phyloP scores from a whole-genome alignment of 2,113 vertebrate genomes.

The Chaetura pelagica region DNA sequence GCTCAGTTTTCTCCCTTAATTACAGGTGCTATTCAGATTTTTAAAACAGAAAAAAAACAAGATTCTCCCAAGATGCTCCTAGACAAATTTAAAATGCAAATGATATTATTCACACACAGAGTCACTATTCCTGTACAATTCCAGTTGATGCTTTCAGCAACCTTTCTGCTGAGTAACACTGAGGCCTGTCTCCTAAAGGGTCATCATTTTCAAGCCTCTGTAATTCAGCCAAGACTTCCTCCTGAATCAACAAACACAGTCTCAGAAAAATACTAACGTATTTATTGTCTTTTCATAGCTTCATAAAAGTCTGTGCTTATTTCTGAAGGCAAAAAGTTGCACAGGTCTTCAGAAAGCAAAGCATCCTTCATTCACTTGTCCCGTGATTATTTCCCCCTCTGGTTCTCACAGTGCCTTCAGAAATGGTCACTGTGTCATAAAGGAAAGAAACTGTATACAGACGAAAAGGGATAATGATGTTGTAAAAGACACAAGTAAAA shows the following conservation, averaged over 20 bases:
- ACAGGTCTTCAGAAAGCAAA: background rate
- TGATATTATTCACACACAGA: background rate
- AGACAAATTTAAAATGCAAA: conserved; percentile 28
- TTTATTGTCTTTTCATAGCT: background rate
- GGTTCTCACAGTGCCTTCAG: background rate
- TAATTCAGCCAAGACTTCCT: background rate
- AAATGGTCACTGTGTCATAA: background rate
- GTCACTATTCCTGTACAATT: background rate
- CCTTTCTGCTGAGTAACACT: background rate
- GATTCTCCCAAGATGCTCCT: background rate
- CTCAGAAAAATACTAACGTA: background rate
- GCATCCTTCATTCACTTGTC: background rate
- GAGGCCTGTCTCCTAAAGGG: background rate
- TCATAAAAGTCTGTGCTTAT: background rate
- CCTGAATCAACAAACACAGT: background rate
- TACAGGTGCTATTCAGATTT: conserved; percentile 74
- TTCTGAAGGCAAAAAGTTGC: background rate
- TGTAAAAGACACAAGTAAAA: background rate
- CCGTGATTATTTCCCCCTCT: background rate
- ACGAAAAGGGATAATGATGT: background rate
- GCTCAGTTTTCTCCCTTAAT: conserved; percentile 69
- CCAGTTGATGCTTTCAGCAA: background rate
- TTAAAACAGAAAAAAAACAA: conserved; percentile 41
- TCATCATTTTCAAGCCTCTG: background rate
- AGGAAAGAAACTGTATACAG: background rate